Base-by-base conservation (phyloP, 1,140 invertebrate species). In the Pararge aegeria region DNA sequence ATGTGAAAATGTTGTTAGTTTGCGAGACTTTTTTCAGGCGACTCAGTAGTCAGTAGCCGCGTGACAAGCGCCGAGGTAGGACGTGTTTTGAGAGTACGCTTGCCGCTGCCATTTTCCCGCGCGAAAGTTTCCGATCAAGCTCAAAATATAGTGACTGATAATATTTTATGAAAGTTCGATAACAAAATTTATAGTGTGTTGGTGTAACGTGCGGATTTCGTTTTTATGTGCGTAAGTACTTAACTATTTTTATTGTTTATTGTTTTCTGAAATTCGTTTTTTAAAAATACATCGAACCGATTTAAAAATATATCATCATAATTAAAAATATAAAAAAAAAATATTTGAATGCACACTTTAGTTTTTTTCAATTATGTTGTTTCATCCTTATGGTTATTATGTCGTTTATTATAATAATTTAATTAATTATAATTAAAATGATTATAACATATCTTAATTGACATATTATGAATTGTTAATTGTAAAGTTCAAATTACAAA, bases 1-100 rank as follows among this genome's bases (percentile, higher is more conserved):
- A 73, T 79, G 70, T 72, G 65, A 76, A 78, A 78, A 80, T 75
- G 68, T 74, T 62, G 49, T 64, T 64, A 62, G 49, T 64, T 64
- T 60, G 62, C 61, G 66, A 59, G 73, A 68, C 73, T 66, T 70
- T 53, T 63, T 67, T 66, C 70, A 44, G 61, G 42, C 58, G 61
- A 50, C 57, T 49, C 44, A 81, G 78, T 80, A 61, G 3, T 51
- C 46, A 82, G 79, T 80, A 62, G 49, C 42, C 76, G 73, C 78
- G 76, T 69, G 58, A 60, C 55, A 54, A 64, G 80, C 80, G 80
- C 66, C 54, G 49, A 66, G 73, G 58, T 37, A 20, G 29, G 63
- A 70, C 61, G 76, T 80, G 37, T 63, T 12, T 5, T 37, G 6
- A 48, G 18, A 49, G 40, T 51, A 53, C 50, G 64, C 38, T 49